Evolutionary conservation across 1,140 invertebrate species (phyloP).

Genomic region (Cyclargus thomasi): DNA sequence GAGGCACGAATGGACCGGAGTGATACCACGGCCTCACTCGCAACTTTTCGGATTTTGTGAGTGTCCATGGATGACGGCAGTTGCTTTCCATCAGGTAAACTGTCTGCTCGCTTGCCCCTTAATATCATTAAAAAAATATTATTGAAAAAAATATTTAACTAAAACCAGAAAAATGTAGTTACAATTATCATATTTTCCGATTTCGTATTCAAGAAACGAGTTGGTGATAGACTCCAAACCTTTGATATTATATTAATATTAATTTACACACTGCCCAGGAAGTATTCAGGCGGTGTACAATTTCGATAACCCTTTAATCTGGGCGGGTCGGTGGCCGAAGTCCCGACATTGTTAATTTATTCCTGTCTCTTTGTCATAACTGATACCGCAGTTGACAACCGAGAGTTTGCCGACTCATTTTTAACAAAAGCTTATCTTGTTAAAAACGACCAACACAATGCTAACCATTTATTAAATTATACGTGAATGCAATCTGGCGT

Average conservation of each 20-base stretch:
- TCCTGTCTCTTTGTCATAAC: neutral
- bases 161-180: no score
- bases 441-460: neutral
- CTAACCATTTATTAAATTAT: neutral
- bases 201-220: neutral
- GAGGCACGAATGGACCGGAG: no score
- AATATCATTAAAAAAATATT: no score
- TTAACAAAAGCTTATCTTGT: constrained; percentile 1
- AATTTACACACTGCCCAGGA: neutral
- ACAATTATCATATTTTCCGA: neutral
- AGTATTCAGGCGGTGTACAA: neutral
- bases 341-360: neutral
- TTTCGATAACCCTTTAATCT: neutral
- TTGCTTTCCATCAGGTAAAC: no score
- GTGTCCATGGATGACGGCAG: no score
- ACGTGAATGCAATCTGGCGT: neutral
- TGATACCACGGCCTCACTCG: no score
- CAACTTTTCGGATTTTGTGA: no score
- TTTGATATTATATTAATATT: no score
- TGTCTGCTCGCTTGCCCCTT: no score
- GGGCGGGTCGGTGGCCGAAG: neutral
- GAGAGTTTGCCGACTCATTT: neutral
- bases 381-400: neutral
- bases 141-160: no score
- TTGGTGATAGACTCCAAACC: neutral